Conservation (phyloP, 2,113 vertebrate species). For the Penelope pileata region DNA sequence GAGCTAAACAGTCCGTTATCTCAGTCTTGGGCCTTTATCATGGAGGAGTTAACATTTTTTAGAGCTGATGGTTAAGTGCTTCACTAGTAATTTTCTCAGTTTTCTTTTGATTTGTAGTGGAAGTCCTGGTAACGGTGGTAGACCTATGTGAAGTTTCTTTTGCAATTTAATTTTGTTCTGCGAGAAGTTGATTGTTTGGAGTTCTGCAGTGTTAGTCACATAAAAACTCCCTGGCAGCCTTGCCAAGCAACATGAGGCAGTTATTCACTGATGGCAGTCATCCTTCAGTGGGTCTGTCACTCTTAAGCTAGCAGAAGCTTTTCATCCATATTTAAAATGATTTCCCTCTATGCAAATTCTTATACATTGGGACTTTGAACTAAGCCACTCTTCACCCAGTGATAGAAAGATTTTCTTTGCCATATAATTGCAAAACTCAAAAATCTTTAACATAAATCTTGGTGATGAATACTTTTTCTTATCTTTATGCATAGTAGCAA, state of each 20-base stretch:
- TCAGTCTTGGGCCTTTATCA: background rate
- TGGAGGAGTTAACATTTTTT: background rate
- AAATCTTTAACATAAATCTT: background rate
- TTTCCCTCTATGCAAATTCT: background rate
- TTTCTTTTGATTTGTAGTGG: background rate
- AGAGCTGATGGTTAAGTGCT: background rate
- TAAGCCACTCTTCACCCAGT: background rate
- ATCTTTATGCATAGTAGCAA: background rate
- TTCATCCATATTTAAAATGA: background rate
- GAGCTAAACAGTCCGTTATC: background rate
- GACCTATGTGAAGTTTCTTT: background rate
- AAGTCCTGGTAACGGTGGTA: background rate
- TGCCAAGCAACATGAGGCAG: background rate
- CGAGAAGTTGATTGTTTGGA: background rate
- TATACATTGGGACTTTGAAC: background rate
- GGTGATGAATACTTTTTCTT: background rate
- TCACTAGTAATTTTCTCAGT: background rate
- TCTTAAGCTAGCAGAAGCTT: conserved; percentile 6
- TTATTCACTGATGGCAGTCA: background rate
- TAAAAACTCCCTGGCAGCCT: background rate
- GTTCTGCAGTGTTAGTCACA: background rate
- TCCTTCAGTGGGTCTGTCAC: background rate
- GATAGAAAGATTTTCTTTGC: background rate
- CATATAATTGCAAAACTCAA: background rate
- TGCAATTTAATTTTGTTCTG: background rate